phyloP scores from a whole-genome alignment of 2,888 invertebrate genomes.

The Scotopteryx bipunctaria region DNA sequence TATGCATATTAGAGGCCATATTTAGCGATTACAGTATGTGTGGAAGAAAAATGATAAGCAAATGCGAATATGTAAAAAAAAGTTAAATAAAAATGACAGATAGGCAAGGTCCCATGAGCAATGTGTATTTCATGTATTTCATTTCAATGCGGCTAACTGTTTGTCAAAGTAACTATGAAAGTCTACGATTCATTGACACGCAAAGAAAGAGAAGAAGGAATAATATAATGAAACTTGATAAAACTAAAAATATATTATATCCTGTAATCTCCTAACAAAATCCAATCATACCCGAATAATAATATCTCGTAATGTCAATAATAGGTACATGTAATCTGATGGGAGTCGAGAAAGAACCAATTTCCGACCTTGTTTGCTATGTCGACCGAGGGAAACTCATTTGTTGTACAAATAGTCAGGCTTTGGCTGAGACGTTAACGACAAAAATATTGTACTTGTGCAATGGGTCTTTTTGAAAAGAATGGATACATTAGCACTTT shows the following conservation, averaged over 20 bases:
- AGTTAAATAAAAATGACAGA: no score
- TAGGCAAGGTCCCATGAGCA: no score
- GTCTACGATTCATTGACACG: no score
- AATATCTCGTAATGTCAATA: slow-evolving; percentile 34
- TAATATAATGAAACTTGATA: background rate
- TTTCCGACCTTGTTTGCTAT: slow-evolving; percentile 40
- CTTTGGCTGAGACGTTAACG: slow-evolving; percentile 24
- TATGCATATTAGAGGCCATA: no score
- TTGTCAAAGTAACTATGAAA: no score
- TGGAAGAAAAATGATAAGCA: no score
- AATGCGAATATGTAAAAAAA: no score
- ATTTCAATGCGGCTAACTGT: no score
- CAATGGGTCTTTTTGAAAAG: slow-evolving; percentile 10
- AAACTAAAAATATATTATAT: background rate
- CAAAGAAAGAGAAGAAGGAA: no score
- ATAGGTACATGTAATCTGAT: slow-evolving; percentile 36
- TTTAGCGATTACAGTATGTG: no score
- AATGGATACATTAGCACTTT: no score
- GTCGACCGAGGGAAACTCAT: slow-evolving; percentile 37
- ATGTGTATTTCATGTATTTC: no score
- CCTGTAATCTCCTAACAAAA: slow-evolving; percentile 13
- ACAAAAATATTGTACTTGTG: slow-evolving; percentile 18
- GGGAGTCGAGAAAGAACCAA: slow-evolving; percentile 40
- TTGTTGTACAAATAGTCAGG: slow-evolving; percentile 38
- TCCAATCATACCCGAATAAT: slow-evolving; percentile 18